Evolutionary conservation across 2,797 vertebrate species (phyloP), one percentile per base, ranked within the genome.

Genomic region (Amblyopsis hoosieri): DNA sequence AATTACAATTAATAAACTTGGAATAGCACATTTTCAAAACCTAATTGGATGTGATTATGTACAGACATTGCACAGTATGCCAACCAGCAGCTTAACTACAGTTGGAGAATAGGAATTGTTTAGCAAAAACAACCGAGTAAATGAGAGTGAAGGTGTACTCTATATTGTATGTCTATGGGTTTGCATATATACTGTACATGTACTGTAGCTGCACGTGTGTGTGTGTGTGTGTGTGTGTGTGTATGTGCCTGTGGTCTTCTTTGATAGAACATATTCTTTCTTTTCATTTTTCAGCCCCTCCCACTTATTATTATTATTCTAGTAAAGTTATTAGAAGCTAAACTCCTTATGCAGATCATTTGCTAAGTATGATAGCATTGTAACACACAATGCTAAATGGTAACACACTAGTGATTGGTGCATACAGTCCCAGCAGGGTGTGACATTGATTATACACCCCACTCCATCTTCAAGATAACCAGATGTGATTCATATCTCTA

Each of bases 1-100:
- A 8, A 60, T 71, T 37, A 29, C 60, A 66, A 51, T 54, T 31
- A 6, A 10, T 57, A 6, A 53, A 3, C 12, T 13, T 15, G 17
- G 23, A 52, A 46, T 15, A 60, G 56, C 13, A 0, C 3, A n/a
- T 14, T 8, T 54, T 33, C 13, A n/a, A 54, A 14, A 14, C 33
- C 10, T 1, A 17, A 6, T 57, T 10, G 7, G 14, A 52, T 62
- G 15, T 37, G 15, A 9, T 42, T 42, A 42, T 42, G 4, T 3
- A 0, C 4, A 51, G 13, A 68, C 60, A 12, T 52, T 45, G 17
- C 12, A 12, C 15, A 23, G 13, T 29, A 12, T 70, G 14, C 52
- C 14, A 47, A 47, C 54, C 29, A 45, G 2, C 11, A 12, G 23
- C 12, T 3, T 29, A 29, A 31, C 7, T 46, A 4, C 47, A 47